Evolutionary conservation across 2,113 vertebrate genomes (phyloP).

Genomic region (Odontophorus gujanensis): DNA sequence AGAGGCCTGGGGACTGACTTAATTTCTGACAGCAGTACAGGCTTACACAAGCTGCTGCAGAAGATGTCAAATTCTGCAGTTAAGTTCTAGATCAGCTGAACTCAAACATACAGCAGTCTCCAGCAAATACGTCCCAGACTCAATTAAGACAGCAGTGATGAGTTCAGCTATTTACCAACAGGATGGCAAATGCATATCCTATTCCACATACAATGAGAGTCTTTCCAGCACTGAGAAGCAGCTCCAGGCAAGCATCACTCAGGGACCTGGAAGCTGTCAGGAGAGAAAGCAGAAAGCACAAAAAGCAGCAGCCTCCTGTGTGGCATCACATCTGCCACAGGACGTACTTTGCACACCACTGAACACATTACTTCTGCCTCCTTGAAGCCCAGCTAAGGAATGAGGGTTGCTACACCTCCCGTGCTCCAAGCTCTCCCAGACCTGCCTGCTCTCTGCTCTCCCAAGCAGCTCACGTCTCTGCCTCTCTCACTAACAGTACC

Average conservation of each 20-base stretch:
- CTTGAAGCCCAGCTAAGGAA: not conserved
- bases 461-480: not conserved
- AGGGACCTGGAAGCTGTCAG: not conserved
- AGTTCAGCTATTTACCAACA: not conserved
- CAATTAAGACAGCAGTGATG: not conserved
- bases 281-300: not conserved
- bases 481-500: constrained; percentile 1
- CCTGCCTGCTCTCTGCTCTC: constrained; percentile 10
- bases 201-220: not conserved
- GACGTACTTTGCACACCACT: not conserved
- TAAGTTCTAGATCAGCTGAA: not conserved
- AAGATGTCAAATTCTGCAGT: not conserved
- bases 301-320: not conserved
- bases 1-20: not conserved
- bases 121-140: not conserved
- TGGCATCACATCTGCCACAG: not conserved
- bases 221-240: not conserved
- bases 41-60: not conserved
- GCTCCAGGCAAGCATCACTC: not conserved
- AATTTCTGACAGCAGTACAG: not conserved
- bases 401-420: not conserved
- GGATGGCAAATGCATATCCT: not conserved
- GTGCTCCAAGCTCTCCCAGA: not conserved
- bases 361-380: not conserved
- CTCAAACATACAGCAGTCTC: not conserved